A percentile compares a stretch with the other conserved stretches of the same genome.
Evolutionary conservation across 2,888 invertebrate genomes (phyloP).

Genomic region (Diarsia brunnea): DNA sequence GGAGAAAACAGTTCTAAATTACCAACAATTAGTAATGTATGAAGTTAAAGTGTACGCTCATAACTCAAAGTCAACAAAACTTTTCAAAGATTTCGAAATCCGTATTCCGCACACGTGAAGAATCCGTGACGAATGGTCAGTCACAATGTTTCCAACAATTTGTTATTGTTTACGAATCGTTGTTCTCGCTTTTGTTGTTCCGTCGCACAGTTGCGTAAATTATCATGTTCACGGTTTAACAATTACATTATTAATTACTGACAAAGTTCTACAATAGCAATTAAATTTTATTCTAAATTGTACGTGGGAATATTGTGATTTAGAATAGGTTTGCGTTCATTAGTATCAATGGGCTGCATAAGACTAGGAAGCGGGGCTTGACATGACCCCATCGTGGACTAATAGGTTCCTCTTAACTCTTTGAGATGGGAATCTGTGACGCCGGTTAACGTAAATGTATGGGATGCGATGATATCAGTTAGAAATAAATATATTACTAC

Average conservation of each 20-base stretch:
- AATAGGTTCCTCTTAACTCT: slow-evolving; percentile 10
- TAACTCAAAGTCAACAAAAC: slow-evolving; percentile 12
- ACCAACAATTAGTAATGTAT: not conserved
- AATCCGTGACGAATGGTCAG: slow-evolving; percentile 42
- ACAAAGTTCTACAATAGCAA: slow-evolving; percentile 57
- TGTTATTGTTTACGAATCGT: slow-evolving; percentile 45
- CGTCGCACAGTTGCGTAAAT: slow-evolving; percentile 65
- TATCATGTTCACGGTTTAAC: slow-evolving; percentile 66
- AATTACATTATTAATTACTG: slow-evolving; percentile 72
- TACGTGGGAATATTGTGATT: slow-evolving; percentile 65
- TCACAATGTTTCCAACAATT: slow-evolving; percentile 43
- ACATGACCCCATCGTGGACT: slow-evolving; percentile 45
- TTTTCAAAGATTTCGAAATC: slow-evolving; percentile 38
- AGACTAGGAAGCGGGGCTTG: slow-evolving; percentile 41
- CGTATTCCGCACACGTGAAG: slow-evolving; percentile 20
- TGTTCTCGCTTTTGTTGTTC: slow-evolving; percentile 42
- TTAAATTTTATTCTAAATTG: slow-evolving; percentile 47
- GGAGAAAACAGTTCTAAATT: slow-evolving; percentile 2
- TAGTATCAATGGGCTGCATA: slow-evolving; percentile 46
- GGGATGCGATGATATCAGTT: slow-evolving; percentile 39
- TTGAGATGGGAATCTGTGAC: slow-evolving; percentile 20
- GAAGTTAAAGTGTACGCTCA: slow-evolving; percentile 2
- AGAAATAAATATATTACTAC: slow-evolving; percentile 32
- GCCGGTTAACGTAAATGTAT: slow-evolving; percentile 11
- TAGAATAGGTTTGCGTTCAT: slow-evolving; percentile 40